Conservation (phyloP, 2,113 vertebrate genomes). For the Pterophyllum scalare region DNA sequence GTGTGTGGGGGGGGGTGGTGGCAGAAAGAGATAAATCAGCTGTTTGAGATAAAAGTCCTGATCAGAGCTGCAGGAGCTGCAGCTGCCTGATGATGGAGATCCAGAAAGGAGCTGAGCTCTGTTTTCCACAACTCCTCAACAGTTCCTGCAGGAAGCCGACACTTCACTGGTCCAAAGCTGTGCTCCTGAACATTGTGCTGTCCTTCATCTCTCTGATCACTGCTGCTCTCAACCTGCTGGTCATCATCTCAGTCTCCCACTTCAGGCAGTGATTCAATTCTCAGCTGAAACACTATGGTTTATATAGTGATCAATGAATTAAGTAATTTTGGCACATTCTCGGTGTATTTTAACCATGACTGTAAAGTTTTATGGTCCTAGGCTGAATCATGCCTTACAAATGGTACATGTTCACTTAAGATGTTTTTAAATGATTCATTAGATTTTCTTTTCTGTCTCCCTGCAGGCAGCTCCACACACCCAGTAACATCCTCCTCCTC, state of each 20-base stretch:
- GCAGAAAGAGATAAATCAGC: neutral
- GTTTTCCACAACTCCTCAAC: constrained; percentile 21
- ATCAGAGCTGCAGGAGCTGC: neutral
- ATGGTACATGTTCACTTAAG: too few relatives aligned
- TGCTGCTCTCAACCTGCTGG: neutral
- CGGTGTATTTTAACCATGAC: neutral
- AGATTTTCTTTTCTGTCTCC: neutral
- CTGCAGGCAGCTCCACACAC: too few relatives aligned
- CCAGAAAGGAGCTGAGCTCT: neutral
- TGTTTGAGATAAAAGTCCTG: neutral
- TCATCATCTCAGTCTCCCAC: constrained; percentile 4
- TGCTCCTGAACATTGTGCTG: neutral
- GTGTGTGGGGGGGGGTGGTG: too few relatives aligned
- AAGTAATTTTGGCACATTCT: neutral
- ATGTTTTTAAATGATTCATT: neutral
- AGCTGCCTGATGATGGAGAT: neutral
- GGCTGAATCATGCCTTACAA: too few relatives aligned
- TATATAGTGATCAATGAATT: neutral
- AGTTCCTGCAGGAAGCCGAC: constrained; percentile 14
- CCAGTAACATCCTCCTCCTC: too few relatives aligned
- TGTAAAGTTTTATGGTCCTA: neutral
- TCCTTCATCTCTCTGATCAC: neutral
- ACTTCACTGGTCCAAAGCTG: rapidly evolving
- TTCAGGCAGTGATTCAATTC: neutral
- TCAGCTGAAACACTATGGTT: too few relatives aligned